Evolutionary conservation across 2,888 invertebrate species (phyloP).

Genomic region (Myathropa florea): DNA sequence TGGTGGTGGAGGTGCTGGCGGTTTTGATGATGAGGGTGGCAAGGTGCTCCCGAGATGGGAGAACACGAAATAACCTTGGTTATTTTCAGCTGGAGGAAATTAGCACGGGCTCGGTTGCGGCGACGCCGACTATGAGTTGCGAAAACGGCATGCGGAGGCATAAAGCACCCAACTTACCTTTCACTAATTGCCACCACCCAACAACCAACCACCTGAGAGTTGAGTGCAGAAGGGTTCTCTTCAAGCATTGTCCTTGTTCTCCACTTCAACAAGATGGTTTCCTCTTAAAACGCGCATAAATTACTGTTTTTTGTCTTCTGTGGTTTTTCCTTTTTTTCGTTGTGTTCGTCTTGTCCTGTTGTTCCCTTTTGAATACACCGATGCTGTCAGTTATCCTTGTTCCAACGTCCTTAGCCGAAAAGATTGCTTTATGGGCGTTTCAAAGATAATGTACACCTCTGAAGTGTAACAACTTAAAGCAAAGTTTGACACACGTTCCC

Average conservation of each 20-base stretch:
- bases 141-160: constrained; percentile 36
- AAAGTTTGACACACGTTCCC: constrained; percentile 39
- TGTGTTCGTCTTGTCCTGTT: not conserved
- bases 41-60: not conserved
- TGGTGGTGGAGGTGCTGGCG: not conserved
- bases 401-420: constrained; percentile 28
- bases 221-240: constrained; percentile 62
- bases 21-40: not conserved
- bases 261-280: constrained; percentile 55
- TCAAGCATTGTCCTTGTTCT: constrained; percentile 57
- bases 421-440: constrained; percentile 54
- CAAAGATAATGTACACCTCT: constrained; percentile 48
- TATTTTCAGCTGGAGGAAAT: constrained; percentile 47
- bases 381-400: constrained; percentile 19
- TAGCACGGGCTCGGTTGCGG: constrained; percentile 22
- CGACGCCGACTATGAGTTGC: constrained; percentile 17
- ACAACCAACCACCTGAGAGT: constrained; percentile 26
- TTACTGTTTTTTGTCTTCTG: constrained; percentile 23
- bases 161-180: constrained; percentile 31
- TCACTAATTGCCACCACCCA: constrained; percentile 55
- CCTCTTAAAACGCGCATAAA: constrained; percentile 65
- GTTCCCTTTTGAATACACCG: not conserved
- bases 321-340: not conserved
- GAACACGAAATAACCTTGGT: constrained; percentile 58
- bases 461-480: constrained; percentile 39